Percentiles rank a stretch among this genome's conserved stretches.
Conservation (phyloP, 2,113 vertebrate genomes). For the Datnioides undecimradiatus region DNA sequence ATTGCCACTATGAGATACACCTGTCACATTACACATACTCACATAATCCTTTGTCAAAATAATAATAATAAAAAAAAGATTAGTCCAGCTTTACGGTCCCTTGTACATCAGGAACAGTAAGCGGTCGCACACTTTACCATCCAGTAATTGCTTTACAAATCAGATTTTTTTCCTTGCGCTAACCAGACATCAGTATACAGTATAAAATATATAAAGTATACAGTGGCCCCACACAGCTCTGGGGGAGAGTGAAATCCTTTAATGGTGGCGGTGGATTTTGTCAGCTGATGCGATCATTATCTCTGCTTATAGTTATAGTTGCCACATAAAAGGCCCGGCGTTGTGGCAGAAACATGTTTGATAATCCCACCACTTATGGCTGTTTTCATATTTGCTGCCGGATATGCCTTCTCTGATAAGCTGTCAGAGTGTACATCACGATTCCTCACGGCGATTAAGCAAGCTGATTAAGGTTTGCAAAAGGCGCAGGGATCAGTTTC, state of each 20-base stretch:
- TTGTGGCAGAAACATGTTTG: conserved; percentile 55
- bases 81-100: neutral
- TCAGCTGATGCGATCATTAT: conserved; percentile 69
- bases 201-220: no score
- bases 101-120: neutral
- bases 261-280: conserved; percentile 57
- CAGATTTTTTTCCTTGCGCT: conserved; percentile 12
- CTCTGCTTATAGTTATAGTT: conserved; percentile 49
- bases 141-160: conserved; percentile 33
- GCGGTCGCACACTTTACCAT: neutral
- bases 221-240: conserved; percentile 38
- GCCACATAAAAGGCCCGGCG: conserved; percentile 57
- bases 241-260: conserved; percentile 55
- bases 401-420: conserved; percentile 49
- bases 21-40: neutral
- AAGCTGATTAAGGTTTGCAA: conserved; percentile 35
- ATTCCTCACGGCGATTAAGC: conserved; percentile 44
- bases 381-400: conserved; percentile 54
- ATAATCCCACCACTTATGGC: conserved; percentile 73
- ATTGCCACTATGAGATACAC: neutral
- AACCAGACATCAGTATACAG: conserved; percentile 31
- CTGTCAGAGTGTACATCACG: conserved; percentile 18
- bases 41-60: neutral
- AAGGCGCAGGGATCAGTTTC: conserved; percentile 10
- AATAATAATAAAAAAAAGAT: neutral